Evolutionary conservation across 2,888 invertebrate species (phyloP).

Genomic region (Erebia palarica): DNA sequence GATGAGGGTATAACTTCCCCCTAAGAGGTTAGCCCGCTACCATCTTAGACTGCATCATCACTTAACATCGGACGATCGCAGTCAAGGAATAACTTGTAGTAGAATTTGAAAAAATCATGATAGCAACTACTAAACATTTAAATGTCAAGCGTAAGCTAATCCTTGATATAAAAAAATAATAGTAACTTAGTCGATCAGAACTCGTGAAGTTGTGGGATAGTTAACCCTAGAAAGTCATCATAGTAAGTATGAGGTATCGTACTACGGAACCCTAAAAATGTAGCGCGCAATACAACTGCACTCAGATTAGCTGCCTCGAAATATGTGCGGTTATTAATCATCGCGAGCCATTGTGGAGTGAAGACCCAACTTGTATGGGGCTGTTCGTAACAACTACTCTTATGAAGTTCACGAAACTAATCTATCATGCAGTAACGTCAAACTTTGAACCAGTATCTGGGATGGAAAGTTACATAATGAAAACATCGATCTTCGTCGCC

Average conservation of each 20-base stretch:
- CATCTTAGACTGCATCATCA: too few relatives aligned
- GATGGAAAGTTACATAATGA: conserved; percentile 18
- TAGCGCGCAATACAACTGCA: conserved; percentile 19
- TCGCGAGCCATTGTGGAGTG: conserved; percentile 14
- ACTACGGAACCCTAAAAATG: conserved; percentile 12
- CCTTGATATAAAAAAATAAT: too few relatives aligned
- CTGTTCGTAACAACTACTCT: not conserved
- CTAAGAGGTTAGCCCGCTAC: too few relatives aligned
- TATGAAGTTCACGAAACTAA: conserved; percentile 26
- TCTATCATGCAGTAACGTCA: conserved; percentile 21
- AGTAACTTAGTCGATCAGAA: not conserved
- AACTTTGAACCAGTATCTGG: conserved; percentile 18
- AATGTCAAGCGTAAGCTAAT: too few relatives aligned
- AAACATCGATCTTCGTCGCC: conserved; percentile 18
- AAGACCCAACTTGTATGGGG: conserved; percentile 17
- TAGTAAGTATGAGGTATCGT: not conserved
- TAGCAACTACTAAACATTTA: too few relatives aligned
- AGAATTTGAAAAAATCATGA: too few relatives aligned
- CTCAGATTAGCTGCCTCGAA: conserved; percentile 25
- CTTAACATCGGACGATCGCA: too few relatives aligned
- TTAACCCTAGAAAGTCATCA: not conserved
- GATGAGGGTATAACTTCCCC: too few relatives aligned
- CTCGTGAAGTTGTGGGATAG: not conserved
- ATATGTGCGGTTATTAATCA: conserved; percentile 20
- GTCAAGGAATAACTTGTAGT: too few relatives aligned